Percentiles rank a stretch among this genome's conserved stretches.
These are phyloP conservation scores for Lepidonotus clava DNA, from an alignment of 2,888 invertebrate species.

Conservation along the genomic window DNA sequence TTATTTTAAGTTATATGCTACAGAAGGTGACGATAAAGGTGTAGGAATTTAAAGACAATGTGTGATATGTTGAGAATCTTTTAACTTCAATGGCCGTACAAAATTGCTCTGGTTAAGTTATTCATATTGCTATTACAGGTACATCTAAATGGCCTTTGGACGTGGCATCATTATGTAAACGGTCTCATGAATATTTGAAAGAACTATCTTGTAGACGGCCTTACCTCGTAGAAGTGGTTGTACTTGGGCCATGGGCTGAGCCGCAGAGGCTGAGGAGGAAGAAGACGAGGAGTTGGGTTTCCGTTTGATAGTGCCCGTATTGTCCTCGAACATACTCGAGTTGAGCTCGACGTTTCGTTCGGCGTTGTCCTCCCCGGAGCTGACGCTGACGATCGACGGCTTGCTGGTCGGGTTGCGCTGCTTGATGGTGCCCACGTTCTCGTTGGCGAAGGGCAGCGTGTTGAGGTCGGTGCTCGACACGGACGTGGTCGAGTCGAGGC, in stretches of 20 bases:
- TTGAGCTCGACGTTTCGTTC: constrained; percentile 62
- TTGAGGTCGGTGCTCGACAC: constrained; percentile 95
- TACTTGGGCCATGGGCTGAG: constrained; percentile 52
- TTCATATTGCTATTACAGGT: too few relatives aligned
- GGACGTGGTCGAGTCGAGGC: constrained; percentile 53
- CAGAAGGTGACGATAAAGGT: too few relatives aligned
- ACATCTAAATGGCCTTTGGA: too few relatives aligned
- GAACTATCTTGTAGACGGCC: neutral
- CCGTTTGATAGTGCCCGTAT: constrained; percentile 58
- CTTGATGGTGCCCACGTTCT: constrained; percentile 98
- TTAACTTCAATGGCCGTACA: too few relatives aligned
- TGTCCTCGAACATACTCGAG: constrained; percentile 63
- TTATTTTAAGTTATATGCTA: too few relatives aligned
- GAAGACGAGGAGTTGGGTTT: constrained; percentile 44
- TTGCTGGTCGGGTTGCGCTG: constrained; percentile 83
- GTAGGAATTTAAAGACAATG: too few relatives aligned
- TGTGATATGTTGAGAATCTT: too few relatives aligned
- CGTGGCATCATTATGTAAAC: too few relatives aligned
- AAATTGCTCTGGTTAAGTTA: too few relatives aligned
- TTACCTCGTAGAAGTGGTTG: constrained; percentile 31
- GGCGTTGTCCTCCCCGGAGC: constrained; percentile 62
- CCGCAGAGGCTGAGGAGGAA: neutral
- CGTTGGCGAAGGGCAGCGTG: constrained; percentile 94
- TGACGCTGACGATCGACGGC: constrained; percentile 72
- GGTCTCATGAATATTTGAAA: too few relatives aligned